Evolutionary conservation across 2,797 vertebrate species (phyloP).

Genomic region (Salarias fasciatus): DNA sequence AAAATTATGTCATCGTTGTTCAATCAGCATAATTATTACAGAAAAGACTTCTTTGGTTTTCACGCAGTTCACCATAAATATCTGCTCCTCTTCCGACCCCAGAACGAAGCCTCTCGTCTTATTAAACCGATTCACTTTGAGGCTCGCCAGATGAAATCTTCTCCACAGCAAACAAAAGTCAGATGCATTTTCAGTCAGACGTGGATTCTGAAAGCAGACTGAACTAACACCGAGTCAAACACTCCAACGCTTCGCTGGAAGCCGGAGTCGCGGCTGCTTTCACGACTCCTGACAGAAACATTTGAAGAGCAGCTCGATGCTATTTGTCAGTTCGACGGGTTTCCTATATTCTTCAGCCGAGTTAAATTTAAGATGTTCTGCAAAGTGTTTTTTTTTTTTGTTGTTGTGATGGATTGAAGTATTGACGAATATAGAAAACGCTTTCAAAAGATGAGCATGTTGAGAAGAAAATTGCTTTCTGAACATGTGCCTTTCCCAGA

Average conservation of each 20-base stretch:
- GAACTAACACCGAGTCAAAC: too few relatives aligned
- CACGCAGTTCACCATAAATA: slow-evolving; percentile 24
- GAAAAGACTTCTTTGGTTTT: slow-evolving; percentile 10
- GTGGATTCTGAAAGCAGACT: too few relatives aligned
- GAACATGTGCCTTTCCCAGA: background rate
- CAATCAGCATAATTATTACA: background rate
- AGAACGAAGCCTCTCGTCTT: slow-evolving; percentile 40
- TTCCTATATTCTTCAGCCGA: too few relatives aligned
- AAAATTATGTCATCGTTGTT: slow-evolving; percentile 5
- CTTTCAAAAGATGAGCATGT: slow-evolving; percentile 18
- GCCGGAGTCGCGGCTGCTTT: too few relatives aligned
- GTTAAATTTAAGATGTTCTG: background rate
- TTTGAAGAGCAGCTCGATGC: too few relatives aligned
- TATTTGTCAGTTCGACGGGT: too few relatives aligned
- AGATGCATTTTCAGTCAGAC: too few relatives aligned
- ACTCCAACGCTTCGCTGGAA: too few relatives aligned
- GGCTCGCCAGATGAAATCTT: too few relatives aligned
- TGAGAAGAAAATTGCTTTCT: slow-evolving; percentile 24
- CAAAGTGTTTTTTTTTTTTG: slow-evolving; percentile 23
- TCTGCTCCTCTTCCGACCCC: slow-evolving; percentile 19
- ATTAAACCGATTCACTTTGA: slow-evolving; percentile 20
- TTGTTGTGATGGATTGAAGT: slow-evolving; percentile 17
- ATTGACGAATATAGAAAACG: slow-evolving; percentile 29
- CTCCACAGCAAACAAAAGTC: too few relatives aligned
- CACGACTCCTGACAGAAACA: too few relatives aligned